Percentiles rank a stretch among this genome's conserved stretches.
These are phyloP conservation scores for Caerostris darwini DNA, from an alignment of 1,140 invertebrate genomes.

Conservation along the genomic window DNA sequence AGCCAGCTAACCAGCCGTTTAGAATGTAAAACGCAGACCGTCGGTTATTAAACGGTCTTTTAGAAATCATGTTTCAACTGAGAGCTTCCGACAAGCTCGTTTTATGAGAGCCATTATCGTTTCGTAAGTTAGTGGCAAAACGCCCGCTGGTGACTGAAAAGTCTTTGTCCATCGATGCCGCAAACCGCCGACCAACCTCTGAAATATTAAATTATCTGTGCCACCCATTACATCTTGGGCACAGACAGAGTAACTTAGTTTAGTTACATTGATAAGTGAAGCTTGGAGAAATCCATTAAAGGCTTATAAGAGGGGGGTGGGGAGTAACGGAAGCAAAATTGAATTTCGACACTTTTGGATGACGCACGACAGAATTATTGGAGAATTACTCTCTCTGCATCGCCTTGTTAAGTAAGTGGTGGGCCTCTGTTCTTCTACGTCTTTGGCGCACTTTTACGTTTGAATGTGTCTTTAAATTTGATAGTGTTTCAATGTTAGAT, in stretches of 20 bases:
- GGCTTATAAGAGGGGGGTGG: not conserved
- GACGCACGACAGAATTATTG: not conserved
- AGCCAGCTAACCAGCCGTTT: not conserved
- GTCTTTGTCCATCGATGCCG: not conserved
- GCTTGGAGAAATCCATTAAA: conserved; percentile 28
- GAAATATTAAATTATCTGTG: conserved; percentile 14
- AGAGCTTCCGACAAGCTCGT: not conserved
- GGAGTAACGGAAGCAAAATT: conserved; percentile 22
- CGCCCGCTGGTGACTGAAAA: not conserved
- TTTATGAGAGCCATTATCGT: conserved; percentile 30
- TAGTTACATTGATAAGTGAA: conserved; percentile 12
- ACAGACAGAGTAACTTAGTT: conserved; percentile 22
- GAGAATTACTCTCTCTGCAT: conserved; percentile 1
- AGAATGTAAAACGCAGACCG: not conserved
- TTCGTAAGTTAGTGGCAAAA: not conserved
- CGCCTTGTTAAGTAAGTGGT: conserved; percentile 10
- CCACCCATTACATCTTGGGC: not conserved
- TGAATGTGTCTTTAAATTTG: no score
- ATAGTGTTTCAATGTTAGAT: no score
- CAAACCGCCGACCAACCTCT: not conserved
- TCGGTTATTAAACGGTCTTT: not conserved
- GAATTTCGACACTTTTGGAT: conserved; percentile 6
- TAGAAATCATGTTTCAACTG: conserved; percentile 11
- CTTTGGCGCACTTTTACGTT: no score
- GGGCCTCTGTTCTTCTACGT: not conserved